Evolutionary conservation across 2,797 vertebrate species (phyloP).

Genomic region (Lagorchestes hirsutus): DNA sequence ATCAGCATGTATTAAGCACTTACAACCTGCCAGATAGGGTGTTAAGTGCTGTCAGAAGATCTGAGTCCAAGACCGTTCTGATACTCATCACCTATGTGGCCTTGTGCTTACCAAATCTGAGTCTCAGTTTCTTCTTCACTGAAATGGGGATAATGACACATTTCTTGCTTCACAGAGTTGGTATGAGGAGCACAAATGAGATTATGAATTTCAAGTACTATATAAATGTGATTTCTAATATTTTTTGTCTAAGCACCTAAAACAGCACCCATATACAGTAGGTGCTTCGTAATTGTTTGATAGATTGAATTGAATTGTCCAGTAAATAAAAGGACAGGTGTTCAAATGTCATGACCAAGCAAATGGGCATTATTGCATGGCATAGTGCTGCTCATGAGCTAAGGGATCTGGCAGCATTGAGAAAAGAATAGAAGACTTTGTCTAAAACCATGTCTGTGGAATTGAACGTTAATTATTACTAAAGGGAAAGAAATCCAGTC

Average conservation of each 20-base stretch:
- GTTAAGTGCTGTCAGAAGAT: not conserved
- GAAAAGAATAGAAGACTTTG: constrained; percentile 49
- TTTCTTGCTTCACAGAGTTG: not conserved
- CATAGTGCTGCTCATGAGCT: not conserved
- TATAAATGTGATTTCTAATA: not conserved
- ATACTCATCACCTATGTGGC: not conserved
- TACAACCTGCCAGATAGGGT: not conserved
- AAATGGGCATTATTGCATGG: not conserved
- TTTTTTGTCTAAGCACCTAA: not conserved
- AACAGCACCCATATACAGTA: not conserved
- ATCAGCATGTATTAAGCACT: not conserved
- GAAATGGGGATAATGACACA: not conserved
- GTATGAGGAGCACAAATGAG: not conserved
- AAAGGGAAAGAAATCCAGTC: constrained; percentile 66
- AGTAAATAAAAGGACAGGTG: not conserved
- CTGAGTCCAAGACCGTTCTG: not conserved
- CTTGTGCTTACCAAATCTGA: not conserved
- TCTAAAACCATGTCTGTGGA: constrained; percentile 67
- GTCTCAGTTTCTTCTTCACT: not conserved
- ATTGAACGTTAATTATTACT: constrained; percentile 60
- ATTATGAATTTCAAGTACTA: not conserved
- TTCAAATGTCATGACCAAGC: not conserved
- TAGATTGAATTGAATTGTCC: not conserved
- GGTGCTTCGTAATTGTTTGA: not conserved
- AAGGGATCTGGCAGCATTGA: not conserved